phyloP scores from a whole-genome alignment of 2,888 invertebrate genomes.

The Oxyscelio sp. region DNA sequence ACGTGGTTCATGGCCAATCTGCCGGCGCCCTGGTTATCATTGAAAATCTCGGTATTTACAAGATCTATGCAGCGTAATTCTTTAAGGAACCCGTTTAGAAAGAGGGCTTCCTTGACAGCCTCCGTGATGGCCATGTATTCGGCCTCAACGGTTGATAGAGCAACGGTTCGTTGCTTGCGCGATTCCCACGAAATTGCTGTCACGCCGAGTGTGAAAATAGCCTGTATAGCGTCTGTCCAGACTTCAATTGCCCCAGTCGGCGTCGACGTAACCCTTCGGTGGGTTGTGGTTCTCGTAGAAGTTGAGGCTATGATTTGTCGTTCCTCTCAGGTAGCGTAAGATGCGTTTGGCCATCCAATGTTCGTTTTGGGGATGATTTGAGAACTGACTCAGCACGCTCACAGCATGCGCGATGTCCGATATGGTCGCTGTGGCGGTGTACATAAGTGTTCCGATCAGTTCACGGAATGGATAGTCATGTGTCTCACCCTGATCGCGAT shows the following conservation, averaged over 20 bases:
- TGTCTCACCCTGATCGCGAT: background rate
- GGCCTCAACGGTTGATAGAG: background rate
- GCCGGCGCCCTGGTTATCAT: background rate
- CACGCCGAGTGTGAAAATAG: background rate
- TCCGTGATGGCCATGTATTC: background rate
- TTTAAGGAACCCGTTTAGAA: background rate
- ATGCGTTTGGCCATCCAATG: background rate
- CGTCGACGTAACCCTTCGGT: background rate
- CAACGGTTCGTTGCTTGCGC: background rate
- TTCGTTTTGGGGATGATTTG: background rate
- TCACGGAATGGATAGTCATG: background rate
- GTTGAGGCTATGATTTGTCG: background rate
- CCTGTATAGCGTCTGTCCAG: background rate
- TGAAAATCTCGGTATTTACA: too few relatives aligned
- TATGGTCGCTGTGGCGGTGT: background rate
- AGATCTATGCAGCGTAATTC: too few relatives aligned
- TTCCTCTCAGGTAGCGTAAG: background rate
- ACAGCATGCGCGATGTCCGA: too few relatives aligned
- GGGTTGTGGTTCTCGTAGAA: background rate
- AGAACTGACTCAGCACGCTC: too few relatives aligned
- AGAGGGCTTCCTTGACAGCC: background rate
- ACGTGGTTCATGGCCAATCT: too few relatives aligned
- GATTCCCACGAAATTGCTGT: background rate
- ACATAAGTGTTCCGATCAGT: background rate
- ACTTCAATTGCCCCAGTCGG: background rate